Base-by-base conservation (phyloP, 2,113 vertebrate genomes). In the Mohoua ochrocephala region DNA sequence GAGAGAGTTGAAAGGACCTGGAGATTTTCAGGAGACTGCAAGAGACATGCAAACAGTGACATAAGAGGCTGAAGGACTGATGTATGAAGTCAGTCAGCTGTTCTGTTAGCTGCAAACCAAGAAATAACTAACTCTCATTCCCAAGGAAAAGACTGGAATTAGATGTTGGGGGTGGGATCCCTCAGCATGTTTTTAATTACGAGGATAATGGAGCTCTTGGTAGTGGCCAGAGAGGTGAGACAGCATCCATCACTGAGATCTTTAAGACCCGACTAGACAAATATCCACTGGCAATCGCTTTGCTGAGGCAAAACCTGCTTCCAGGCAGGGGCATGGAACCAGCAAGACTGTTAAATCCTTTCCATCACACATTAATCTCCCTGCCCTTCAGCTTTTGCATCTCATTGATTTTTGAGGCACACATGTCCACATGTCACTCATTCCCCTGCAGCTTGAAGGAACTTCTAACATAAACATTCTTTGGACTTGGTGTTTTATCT, bases 341-440 rank as follows among this genome's bases (percentile, higher is more conserved):
- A 95, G 92, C 79, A 88, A 75, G 65, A 31, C n/a, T 54, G 21
- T 79, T 92, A 94, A 92, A 91, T 79, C 86, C 61, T 79, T 75
- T 83, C 87, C 44, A 71, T 45, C 67, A 37, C 5, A 28, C 9
- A 41, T 75, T 67, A 75, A 92, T 88, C 33, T 39, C 52, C 61
- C 65, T 88, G 89, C 60, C 89, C 75, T 88, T 88, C 83, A 91
- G 75, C 83, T 85, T 70, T 41, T 22, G 52, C 76, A 67, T 54
- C 28, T 59, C 84, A 92, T 67, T 71, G 94, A 91, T 92, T 94
- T 94, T 85, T 85, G 56, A 91, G 61, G 61, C 65, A 75, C 31
- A 35, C 35, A 54, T n/a, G 35, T 67, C 67, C 70, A 37, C 5
- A 1, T 31, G 75, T 70, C 93, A 59, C 65, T 90, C 2, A 3